These are phyloP conservation scores for Hemiprocne comata DNA, from an alignment of 2,113 vertebrate genomes.

Conservation along the genomic window DNA sequence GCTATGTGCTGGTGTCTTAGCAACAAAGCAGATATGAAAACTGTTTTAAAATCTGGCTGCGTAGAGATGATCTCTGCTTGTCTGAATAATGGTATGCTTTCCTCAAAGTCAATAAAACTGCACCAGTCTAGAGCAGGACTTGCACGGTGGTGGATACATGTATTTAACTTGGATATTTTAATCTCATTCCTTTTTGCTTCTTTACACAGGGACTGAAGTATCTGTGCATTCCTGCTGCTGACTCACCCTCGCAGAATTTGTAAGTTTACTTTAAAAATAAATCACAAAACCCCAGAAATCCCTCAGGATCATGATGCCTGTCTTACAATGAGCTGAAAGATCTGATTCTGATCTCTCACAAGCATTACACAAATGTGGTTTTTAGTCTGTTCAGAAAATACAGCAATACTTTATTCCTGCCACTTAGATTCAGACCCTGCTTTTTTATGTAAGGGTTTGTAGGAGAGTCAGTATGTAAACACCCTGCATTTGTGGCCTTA, in stretches of 20 bases:
- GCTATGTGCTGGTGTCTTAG: neutral
- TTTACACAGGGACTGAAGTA: slow-evolving; percentile 91
- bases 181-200: slow-evolving; percentile 33
- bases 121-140: neutral
- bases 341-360: neutral
- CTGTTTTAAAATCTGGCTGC: neutral
- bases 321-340: neutral
- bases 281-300: neutral
- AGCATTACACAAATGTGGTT: neutral
- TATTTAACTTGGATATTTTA: neutral
- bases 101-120: neutral
- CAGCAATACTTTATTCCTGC: neutral
- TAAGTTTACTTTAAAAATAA: slow-evolving; percentile 77
- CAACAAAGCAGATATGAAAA: slow-evolving; percentile 35
- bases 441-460: neutral
- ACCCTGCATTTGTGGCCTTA: neutral
- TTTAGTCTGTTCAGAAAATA: neutral
- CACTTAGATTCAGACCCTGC: neutral
- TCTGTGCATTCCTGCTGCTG: slow-evolving; percentile 91
- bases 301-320: neutral
- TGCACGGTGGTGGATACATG: neutral
- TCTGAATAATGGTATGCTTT: neutral
- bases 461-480: neutral
- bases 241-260: slow-evolving; percentile 91
- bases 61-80: neutral